Conservation (phyloP, 2,888 invertebrate species). For the Chymomyza procnemis region DNA sequence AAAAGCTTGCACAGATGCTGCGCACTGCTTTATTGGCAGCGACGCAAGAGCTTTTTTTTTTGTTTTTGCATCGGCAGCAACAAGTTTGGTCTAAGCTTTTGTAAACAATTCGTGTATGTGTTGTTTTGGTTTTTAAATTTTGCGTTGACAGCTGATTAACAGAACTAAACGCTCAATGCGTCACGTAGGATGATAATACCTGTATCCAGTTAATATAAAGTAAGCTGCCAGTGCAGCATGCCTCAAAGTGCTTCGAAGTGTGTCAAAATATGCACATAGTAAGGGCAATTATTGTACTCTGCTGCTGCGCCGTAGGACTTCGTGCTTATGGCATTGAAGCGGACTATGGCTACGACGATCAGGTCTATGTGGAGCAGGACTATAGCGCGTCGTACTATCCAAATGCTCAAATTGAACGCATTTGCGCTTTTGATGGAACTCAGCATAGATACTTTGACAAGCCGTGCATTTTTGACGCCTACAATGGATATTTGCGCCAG, state of each 20-base stretch:
- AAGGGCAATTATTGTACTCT: not conserved
- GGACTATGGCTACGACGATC: not conserved
- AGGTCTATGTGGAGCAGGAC: not conserved
- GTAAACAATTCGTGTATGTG: not conserved
- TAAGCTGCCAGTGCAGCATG: not conserved
- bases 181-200: not conserved
- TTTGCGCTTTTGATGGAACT: not conserved
- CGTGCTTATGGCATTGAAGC: not conserved
- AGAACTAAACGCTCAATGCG: not conserved
- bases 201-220: not conserved
- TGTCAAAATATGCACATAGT: not conserved
- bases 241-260: not conserved
- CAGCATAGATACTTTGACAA: not conserved
- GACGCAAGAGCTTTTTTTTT: not conserved
- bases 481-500: not conserved
- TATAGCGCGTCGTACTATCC: not conserved
- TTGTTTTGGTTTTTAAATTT: not conserved
- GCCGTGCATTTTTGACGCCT: not conserved
- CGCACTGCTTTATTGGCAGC: not conserved
- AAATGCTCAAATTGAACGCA: not conserved
- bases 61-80: not conserved
- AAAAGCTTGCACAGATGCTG: not conserved
- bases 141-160: not conserved
- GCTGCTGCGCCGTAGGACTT: not conserved
- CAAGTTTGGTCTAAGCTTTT: not conserved